A percentile compares a stretch with the other conserved stretches of the same genome.
These are phyloP conservation scores for Orgyia antiqua DNA, from an alignment of 2,888 invertebrate species.

Conservation along the genomic window DNA sequence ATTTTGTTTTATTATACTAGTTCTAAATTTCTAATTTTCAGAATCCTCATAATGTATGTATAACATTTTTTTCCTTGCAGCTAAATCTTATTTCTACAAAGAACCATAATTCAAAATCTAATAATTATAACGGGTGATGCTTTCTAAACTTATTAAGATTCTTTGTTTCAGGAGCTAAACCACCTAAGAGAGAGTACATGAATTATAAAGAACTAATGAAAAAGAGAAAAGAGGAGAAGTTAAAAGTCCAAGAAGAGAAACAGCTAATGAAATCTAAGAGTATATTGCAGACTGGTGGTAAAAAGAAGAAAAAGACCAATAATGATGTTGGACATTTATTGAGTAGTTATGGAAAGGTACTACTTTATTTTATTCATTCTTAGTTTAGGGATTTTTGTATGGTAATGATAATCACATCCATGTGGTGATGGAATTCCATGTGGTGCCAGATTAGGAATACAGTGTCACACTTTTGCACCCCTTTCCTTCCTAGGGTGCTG, in stretches of 20 bases:
- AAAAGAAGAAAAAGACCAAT: constrained; percentile 64
- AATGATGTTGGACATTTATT: constrained; percentile 71
- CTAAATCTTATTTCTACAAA: too few relatives aligned
- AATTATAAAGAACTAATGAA: constrained; percentile 86
- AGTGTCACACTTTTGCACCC: too few relatives aligned
- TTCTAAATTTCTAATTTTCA: too few relatives aligned
- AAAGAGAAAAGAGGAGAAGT: constrained; percentile 78
- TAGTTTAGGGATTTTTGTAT: neutral
- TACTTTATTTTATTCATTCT: neutral
- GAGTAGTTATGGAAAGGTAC: constrained; percentile 69
- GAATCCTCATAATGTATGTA: too few relatives aligned
- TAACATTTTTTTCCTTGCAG: too few relatives aligned
- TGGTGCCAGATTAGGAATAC: too few relatives aligned
- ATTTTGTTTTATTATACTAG: too few relatives aligned
- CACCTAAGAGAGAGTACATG: constrained; percentile 81
- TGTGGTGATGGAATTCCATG: too few relatives aligned
- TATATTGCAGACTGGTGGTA: constrained; percentile 71
- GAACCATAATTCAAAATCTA: too few relatives aligned
- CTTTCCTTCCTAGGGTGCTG: too few relatives aligned
- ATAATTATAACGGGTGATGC: too few relatives aligned
- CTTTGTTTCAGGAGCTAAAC: constrained; percentile 87
- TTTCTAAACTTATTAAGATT: too few relatives aligned
- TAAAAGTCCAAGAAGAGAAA: constrained; percentile 61
- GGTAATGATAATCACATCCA: neutral
- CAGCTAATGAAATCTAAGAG: constrained; percentile 80